phyloP scores from a whole-genome alignment of 2,888 invertebrate species.

The Electrophaes corylata region DNA sequence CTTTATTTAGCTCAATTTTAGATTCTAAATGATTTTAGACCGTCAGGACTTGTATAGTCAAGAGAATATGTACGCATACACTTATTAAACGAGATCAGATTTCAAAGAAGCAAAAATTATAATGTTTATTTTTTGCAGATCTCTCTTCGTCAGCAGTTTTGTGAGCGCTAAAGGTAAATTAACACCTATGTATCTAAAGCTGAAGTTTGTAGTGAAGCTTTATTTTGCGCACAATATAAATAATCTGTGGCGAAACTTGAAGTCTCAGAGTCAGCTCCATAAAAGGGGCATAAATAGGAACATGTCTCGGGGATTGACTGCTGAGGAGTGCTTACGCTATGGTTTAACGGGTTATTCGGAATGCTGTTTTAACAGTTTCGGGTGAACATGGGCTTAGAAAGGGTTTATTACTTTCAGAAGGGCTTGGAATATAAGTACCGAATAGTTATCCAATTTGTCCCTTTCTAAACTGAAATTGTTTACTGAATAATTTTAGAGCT shows the following conservation, averaged over 20 bases:
- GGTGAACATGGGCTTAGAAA: slow-evolving; percentile 8
- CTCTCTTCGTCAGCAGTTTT: too few species aligned
- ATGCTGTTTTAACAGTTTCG: slow-evolving; percentile 17
- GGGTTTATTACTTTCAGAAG: slow-evolving; percentile 24
- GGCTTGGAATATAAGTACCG: slow-evolving; percentile 4
- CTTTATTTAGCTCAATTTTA: neutral
- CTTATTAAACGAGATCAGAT: too few species aligned
- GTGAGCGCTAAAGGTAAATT: too few species aligned
- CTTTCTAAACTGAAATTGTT: slow-evolving; percentile 14
- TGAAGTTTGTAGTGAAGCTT: neutral
- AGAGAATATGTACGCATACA: neutral
- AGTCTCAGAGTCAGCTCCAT: slow-evolving; percentile 50
- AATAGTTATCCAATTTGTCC: slow-evolving; percentile 21
- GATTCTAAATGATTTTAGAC: neutral
- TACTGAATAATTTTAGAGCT: neutral
- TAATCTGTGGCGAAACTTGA: slow-evolving; percentile 43
- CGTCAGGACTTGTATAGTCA: neutral
- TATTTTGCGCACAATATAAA: too few species aligned
- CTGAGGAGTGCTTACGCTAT: slow-evolving; percentile 20
- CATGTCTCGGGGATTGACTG: slow-evolving; percentile 30
- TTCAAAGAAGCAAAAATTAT: too few species aligned
- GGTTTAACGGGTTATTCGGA: slow-evolving; percentile 19
- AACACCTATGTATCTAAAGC: too few species aligned
- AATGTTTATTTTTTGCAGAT: too few species aligned
- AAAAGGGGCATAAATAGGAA: slow-evolving; percentile 54